These are phyloP conservation scores for Smutsia gigantea DNA, from an alignment of 2,797 vertebrate species.

Conservation along the genomic window DNA sequence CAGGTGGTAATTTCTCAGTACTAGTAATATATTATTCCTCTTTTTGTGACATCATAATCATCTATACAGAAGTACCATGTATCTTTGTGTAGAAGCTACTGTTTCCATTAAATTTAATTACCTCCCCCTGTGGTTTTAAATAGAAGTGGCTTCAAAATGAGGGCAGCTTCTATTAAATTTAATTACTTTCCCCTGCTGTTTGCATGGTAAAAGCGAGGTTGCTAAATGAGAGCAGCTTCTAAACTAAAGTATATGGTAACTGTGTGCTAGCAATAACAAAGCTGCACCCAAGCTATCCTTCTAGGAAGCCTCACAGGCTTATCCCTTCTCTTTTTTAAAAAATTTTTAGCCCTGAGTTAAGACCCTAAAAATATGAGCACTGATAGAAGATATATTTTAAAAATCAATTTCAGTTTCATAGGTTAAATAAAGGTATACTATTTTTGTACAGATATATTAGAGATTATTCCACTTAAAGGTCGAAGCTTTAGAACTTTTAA, in stretches of 20 bases:
- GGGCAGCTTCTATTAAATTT: conserved; percentile 83
- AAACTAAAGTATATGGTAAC: conserved; percentile 79
- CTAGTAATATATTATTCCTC: conserved; percentile 83
- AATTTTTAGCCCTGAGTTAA: neutral
- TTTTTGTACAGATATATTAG: neutral
- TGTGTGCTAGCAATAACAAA: conserved; percentile 48
- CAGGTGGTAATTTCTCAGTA: conserved; percentile 80
- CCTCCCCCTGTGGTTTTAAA: conserved; percentile 84
- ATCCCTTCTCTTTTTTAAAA: neutral
- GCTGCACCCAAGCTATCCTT: neutral
- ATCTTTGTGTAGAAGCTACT: conserved; percentile 85
- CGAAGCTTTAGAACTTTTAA: conserved; percentile 22
- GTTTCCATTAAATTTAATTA: conserved; percentile 86
- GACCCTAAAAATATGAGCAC: neutral
- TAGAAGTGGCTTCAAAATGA: conserved; percentile 83
- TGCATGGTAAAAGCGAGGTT: conserved; percentile 68
- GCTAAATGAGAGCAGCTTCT: conserved; percentile 76
- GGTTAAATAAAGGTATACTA: neutral
- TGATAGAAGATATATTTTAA: neutral
- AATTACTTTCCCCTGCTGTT: conserved; percentile 83
- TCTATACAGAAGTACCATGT: conserved; percentile 80
- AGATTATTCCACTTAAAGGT: neutral
- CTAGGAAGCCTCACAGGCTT: neutral
- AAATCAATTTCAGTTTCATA: neutral
- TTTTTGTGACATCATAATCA: conserved; percentile 84